Base-by-base conservation (phyloP, 2,797 vertebrate genomes). In the Ataeniobius toweri region DNA sequence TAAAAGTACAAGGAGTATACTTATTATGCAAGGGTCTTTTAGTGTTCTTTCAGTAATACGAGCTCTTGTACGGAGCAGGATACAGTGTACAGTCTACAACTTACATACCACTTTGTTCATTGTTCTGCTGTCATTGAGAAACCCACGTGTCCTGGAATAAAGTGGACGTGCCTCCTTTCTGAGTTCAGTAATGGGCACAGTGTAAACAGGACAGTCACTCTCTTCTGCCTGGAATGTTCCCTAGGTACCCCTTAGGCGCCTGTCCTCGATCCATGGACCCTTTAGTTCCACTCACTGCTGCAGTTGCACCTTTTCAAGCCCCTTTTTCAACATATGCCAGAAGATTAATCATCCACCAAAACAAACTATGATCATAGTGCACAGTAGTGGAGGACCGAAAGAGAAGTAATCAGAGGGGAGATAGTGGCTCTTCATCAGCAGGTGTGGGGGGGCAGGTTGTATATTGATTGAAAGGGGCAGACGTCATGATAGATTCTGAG, bases 1-100 rank as follows among this genome's bases (percentile, higher is more conserved):
- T 96, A 93, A 91, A 96, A 96, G 96, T 97, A 97, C 95, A 96
- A 95, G 93, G 83, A 95, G 93, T 93, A 95, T 96, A 94, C 95
- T 95, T 89, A 46, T 83, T 94, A 96, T 95, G 94, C 94, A 95
- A 95, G 87, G 95, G 91, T 94, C 93, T 93, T 26, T 90, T 94
- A 96, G 94, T 95, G 95, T 96, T 96, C 90, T 93, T 92, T 94
- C 93, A 94, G 94, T 92, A 91, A 94, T 90, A 94, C 86, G 79
- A 92, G 92, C 94, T 95, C 94, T 85, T 83, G 87, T 77, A 89
- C 83, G 84, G 95, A 95, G 95, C 94, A 91, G 82, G 93, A 96
- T 89, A 93, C 96, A 96, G 95, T 95, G 95, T 96, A 96, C 93
- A 95, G 92, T 95, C 94, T 95, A 95, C 93, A 92, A 89, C 83